A percentile compares a stretch with the other conserved stretches of the same genome.
Conservation (phyloP, 2,888 invertebrate species). For the Coremacera marginata region DNA sequence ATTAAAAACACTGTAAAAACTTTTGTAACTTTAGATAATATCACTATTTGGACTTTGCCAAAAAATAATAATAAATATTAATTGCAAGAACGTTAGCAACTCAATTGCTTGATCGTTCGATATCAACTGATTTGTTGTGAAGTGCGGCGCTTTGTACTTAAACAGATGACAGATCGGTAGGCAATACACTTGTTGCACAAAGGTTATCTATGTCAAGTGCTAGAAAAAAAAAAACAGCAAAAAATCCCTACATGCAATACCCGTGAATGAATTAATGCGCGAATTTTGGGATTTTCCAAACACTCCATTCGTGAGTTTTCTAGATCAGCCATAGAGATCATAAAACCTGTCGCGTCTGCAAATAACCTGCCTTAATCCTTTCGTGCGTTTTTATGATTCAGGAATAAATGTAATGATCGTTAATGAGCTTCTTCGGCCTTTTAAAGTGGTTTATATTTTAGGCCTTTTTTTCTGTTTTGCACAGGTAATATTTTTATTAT, state of each 20-base stretch:
- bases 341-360: not conserved
- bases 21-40: not conserved
- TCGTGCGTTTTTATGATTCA: not conserved
- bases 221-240: too few relatives aligned
- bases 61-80: not conserved
- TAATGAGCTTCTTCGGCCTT: not conserved
- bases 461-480: too few relatives aligned
- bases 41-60: too few relatives aligned
- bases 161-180: not conserved
- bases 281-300: slow-evolving; percentile 16
- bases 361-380: not conserved
- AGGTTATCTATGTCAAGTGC: too few relatives aligned
- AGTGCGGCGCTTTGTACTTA: slow-evolving; percentile 16
- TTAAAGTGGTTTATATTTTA: too few relatives aligned
- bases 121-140: slow-evolving; percentile 45
- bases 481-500: too few relatives aligned
- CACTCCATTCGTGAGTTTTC: not conserved
- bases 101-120: slow-evolving; percentile 45
- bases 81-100: slow-evolving; percentile 40
- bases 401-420: not conserved
- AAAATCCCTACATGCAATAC: not conserved
- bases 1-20: not conserved
- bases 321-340: not conserved
- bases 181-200: too few relatives aligned
- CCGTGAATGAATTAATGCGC: slow-evolving; percentile 22